phyloP scores from a whole-genome alignment of 2,797 vertebrate species.

The Bradypodion ventrale region DNA sequence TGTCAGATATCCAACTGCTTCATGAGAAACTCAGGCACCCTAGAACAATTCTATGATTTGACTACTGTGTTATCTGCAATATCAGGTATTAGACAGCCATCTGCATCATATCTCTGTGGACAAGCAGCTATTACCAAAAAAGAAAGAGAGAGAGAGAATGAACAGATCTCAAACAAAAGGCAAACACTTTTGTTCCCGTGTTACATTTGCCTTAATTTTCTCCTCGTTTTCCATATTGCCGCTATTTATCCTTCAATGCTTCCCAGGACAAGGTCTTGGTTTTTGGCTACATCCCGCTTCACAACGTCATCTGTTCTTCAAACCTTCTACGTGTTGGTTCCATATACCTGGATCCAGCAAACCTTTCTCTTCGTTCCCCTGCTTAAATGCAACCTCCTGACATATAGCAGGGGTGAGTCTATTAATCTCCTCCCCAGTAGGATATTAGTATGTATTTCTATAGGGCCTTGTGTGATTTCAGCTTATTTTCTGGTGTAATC shows the following conservation, averaged over 20 bases:
- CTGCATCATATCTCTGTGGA: conserved; percentile 80
- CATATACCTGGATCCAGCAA: conserved; percentile 57
- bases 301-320: conserved; percentile 51
- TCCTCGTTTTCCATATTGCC: conserved; percentile 69
- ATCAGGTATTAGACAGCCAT: conserved; percentile 81
- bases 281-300: conserved; percentile 58
- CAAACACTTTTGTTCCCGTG: conserved; percentile 75
- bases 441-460: conserved; percentile 66
- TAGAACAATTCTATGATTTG: conserved; percentile 74
- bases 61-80: conserved; percentile 76
- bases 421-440: conserved; percentile 50
- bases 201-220: conserved; percentile 82
- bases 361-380: conserved; percentile 44
- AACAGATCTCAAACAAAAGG: conserved; percentile 50
- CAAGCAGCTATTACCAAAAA: conserved; percentile 84
- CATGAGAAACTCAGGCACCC: conserved; percentile 75
- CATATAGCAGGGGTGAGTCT: conserved; percentile 46
- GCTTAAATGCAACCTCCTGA: conserved; percentile 49
- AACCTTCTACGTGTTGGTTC: conserved; percentile 53
- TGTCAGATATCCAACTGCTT: conserved; percentile 81
- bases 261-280: conserved; percentile 63
- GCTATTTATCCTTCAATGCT: conserved; percentile 62
- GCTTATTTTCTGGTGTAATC: conserved; percentile 67
- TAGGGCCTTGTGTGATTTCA: conserved; percentile 71
- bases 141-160: conserved; percentile 20